These are phyloP conservation scores for Chrysolina haemoptera DNA, from an alignment of 2,888 invertebrate genomes.

Conservation along the genomic window DNA sequence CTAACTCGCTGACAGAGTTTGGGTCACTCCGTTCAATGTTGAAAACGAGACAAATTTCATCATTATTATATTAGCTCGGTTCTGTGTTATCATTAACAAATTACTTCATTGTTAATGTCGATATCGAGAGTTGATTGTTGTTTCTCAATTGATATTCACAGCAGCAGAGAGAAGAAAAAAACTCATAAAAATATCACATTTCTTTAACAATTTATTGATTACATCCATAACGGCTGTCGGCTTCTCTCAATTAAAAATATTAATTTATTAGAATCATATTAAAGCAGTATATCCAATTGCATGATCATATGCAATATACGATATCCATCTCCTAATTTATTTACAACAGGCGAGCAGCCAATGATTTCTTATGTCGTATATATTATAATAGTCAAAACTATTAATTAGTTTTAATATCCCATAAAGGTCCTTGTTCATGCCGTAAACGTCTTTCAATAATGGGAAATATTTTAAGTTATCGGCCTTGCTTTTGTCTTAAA, in stretches of 20 bases:
- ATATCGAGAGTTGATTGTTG: too few relatives aligned
- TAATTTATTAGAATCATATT: slow-evolving; percentile 9
- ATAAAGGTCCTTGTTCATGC: slow-evolving; percentile 28
- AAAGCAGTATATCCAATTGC: slow-evolving; percentile 28
- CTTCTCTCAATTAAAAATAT: slow-evolving; percentile 23
- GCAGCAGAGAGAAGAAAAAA: background rate
- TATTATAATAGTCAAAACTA: slow-evolving; percentile 31
- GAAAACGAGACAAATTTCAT: too few relatives aligned
- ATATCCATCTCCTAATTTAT: slow-evolving; percentile 26
- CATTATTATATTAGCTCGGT: too few relatives aligned
- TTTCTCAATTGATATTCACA: too few relatives aligned
- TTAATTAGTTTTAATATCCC: slow-evolving; percentile 27
- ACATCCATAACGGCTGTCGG: background rate
- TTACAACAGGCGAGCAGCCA: slow-evolving; percentile 20
- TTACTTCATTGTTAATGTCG: too few relatives aligned
- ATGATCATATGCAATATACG: slow-evolving; percentile 25
- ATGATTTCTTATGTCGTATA: slow-evolving; percentile 28
- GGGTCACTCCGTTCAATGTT: too few relatives aligned
- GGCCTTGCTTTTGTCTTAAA: slow-evolving; percentile 28
- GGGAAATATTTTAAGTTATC: slow-evolving; percentile 15
- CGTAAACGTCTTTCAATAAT: slow-evolving; percentile 32
- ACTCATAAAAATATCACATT: background rate
- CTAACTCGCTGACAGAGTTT: too few relatives aligned
- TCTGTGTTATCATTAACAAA: too few relatives aligned
- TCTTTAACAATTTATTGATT: background rate